Evolutionary conservation across 1,140 invertebrate genomes (phyloP).

Genomic region (Aphis gossypii): DNA sequence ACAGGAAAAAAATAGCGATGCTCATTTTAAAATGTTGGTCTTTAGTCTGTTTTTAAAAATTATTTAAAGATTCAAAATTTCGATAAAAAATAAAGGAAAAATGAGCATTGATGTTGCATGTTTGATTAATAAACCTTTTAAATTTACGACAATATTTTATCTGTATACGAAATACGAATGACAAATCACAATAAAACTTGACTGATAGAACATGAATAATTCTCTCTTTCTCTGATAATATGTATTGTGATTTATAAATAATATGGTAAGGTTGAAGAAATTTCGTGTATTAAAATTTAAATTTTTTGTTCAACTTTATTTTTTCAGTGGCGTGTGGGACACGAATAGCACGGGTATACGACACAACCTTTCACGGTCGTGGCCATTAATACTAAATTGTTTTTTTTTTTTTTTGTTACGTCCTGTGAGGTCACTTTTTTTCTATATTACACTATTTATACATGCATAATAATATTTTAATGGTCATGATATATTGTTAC

Average conservation of each 20-base stretch:
- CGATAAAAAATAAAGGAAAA: no score
- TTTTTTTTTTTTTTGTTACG: background rate
- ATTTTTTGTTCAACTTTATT: background rate
- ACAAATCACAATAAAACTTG: background rate
- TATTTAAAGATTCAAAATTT: no score
- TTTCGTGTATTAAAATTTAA: background rate
- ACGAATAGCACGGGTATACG: background rate
- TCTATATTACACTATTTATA: background rate
- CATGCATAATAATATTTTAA: background rate
- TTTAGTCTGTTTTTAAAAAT: no score
- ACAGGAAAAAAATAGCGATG: background rate
- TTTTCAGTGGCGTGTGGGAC: background rate
- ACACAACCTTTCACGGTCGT: background rate
- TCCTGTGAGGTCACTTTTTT: background rate
- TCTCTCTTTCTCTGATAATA: background rate
- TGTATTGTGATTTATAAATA: background rate
- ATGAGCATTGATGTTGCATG: no score
- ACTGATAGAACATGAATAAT: background rate
- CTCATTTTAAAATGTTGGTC: background rate
- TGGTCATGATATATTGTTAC: slow-evolving; percentile 12
- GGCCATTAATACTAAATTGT: background rate
- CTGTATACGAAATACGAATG: background rate
- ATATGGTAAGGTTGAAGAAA: background rate
- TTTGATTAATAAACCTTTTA: background rate
- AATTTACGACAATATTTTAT: background rate